Conservation (phyloP, 2,888 invertebrate species). For the Acanthosepion esculentum region DNA sequence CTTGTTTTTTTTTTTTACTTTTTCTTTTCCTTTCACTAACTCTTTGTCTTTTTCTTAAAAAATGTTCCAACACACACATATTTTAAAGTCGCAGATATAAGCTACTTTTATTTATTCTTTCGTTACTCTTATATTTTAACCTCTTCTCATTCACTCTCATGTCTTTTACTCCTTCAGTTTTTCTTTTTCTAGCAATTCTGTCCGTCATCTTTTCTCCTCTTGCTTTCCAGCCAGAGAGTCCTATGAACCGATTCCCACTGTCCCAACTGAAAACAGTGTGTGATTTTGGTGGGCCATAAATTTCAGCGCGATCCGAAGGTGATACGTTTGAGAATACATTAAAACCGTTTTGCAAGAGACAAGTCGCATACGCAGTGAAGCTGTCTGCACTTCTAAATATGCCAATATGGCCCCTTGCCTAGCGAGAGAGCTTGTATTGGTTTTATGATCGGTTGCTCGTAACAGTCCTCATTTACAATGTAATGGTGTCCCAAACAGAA, state of each 20-base stretch:
- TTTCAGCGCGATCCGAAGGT: neutral
- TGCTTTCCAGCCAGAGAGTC: neutral
- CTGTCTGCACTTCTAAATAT: neutral
- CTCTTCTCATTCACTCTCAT: no score
- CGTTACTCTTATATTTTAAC: no score
- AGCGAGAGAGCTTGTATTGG: neutral
- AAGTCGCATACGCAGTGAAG: neutral
- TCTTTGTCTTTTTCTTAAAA: no score
- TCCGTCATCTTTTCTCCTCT: neutral
- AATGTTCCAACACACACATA: no score
- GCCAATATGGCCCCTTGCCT: neutral
- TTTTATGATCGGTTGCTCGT: neutral
- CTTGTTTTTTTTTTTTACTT: no score
- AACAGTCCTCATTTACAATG: neutral
- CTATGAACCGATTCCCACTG: neutral
- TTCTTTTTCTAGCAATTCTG: neutral
- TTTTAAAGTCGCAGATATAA: no score
- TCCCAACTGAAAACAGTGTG: constrained; percentile 33
- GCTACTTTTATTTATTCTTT: no score
- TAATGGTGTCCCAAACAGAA: neutral
- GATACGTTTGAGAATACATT: constrained; percentile 33
- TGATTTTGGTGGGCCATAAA: constrained; percentile 8
- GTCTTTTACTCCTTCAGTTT: neutral
- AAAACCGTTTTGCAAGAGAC: neutral
- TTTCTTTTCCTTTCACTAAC: no score